Base-by-base conservation (phyloP, 2,113 vertebrate genomes). In the Eclectus roratus region DNA sequence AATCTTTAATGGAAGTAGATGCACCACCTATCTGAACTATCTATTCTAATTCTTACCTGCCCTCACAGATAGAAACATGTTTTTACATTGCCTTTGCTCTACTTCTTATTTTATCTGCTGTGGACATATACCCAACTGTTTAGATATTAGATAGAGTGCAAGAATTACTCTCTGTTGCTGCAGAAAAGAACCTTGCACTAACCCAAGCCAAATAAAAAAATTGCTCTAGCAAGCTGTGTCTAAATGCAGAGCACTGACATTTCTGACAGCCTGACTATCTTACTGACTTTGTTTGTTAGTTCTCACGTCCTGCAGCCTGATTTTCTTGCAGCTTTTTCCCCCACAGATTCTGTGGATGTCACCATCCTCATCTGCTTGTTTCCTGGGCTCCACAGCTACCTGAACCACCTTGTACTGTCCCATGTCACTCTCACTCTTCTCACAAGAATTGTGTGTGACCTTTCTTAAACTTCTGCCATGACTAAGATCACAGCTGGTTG, bases 401-500 rank as follows among this genome's bases (percentile, higher is more conserved):
- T 81, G 43, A 83, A 78, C 28, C 29, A 86, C 31, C 33, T 60
- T 56, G 19, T 84, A 25, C 39, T 25, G 29, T 13, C 80, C 28
- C 25, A 33, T 44, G 17, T 39, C 46, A 18, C 19, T 82, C 63
- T 83, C 31, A 29, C 9, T 70, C 31, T 43, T 85, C 23, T 72
- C 70, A 33, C 52, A 79, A 70, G 10, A 63, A 18, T 23, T 11
- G 7, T 47, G 23, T 11, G 23, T 91, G 83, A 93, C 88, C 61
- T 87, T 93, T 86, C 61, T 71, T 78, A 55, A 91, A 76, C 27
- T 70, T 88, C 47, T 79, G 50, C 56, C 31, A 8, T 88, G 77
- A 95, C 70, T 93, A 95, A 93, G 65, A 93, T 83, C 76, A 84
- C 88, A 92, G 85, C 56, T 94, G 92, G 33, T 28, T 91, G 71